Percentiles rank a stretch among this genome's conserved stretches.
These are phyloP conservation scores for Peromyscus aztecus DNA, from an alignment of 2,797 vertebrate species.

Conservation along the genomic window DNA sequence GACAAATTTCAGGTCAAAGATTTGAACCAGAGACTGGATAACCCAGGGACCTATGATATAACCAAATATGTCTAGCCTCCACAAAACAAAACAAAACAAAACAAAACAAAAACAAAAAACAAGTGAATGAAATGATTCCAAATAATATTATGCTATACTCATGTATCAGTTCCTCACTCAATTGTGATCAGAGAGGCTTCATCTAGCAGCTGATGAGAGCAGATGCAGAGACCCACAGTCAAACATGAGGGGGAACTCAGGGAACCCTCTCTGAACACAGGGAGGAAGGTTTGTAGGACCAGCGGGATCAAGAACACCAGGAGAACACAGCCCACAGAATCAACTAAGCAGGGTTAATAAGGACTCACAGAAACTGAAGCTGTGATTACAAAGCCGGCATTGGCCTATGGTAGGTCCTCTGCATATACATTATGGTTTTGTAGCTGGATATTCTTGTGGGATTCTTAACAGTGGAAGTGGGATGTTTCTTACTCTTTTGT, in stretches of 20 bases:
- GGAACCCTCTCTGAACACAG: background rate
- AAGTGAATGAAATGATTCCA: background rate
- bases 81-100: no score
- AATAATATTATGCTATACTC: background rate
- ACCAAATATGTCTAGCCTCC: background rate
- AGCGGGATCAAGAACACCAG: background rate
- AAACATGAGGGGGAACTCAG: background rate
- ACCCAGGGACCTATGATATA: background rate
- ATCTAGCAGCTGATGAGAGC: background rate
- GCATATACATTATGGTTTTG: background rate
- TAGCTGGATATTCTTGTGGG: background rate
- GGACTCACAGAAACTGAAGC: background rate
- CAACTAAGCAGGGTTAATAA: background rate
- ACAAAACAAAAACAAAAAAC: background rate
- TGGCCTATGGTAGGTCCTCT: background rate
- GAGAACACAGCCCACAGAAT: background rate
- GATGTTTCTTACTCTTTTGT: background rate
- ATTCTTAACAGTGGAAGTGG: background rate
- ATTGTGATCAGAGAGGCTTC: background rate
- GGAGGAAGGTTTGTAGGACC: background rate
- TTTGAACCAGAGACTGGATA: background rate
- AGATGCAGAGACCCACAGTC: background rate
- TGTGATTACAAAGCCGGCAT: background rate
- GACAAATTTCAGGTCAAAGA: background rate
- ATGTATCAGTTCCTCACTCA: background rate